Percentiles rank a stretch among this genome's conserved stretches.
These are phyloP conservation scores for Halcyon leucocephala DNA, from an alignment of 2,797 vertebrate species.

Conservation along the genomic window DNA sequence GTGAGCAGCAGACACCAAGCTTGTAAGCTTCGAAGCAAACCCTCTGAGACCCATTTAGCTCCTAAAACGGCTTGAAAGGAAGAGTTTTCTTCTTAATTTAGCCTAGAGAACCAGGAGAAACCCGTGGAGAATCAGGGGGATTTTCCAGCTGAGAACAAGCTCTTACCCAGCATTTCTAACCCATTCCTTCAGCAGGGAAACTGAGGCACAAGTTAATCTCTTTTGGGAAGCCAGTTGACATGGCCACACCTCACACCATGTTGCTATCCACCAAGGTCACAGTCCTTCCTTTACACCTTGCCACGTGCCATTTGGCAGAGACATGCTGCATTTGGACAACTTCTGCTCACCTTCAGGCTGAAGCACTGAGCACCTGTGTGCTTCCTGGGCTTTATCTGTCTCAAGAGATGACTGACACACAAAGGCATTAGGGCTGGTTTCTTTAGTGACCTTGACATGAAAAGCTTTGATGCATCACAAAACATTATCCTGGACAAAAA, in stretches of 20 bases:
- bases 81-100: background rate
- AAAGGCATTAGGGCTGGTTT: background rate
- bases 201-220: background rate
- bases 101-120: background rate
- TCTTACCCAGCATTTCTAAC: background rate
- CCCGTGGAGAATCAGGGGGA: background rate
- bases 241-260: rapidly evolving
- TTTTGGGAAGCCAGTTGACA: background rate
- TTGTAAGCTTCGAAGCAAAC: background rate
- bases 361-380: background rate
- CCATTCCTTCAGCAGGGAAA: background rate
- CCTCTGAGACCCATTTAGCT: background rate
- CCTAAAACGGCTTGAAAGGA: background rate
- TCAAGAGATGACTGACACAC: background rate
- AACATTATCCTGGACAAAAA: background rate
- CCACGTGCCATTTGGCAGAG: background rate
- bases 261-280: background rate
- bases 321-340: rapidly evolving
- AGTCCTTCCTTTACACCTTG: background rate
- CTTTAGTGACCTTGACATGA: background rate
- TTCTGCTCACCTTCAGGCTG: background rate
- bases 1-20: background rate
- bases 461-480: background rate
- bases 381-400: background rate
- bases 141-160: background rate